Conservation (phyloP, 2,888 invertebrate genomes). For the Tineola bisselliella region DNA sequence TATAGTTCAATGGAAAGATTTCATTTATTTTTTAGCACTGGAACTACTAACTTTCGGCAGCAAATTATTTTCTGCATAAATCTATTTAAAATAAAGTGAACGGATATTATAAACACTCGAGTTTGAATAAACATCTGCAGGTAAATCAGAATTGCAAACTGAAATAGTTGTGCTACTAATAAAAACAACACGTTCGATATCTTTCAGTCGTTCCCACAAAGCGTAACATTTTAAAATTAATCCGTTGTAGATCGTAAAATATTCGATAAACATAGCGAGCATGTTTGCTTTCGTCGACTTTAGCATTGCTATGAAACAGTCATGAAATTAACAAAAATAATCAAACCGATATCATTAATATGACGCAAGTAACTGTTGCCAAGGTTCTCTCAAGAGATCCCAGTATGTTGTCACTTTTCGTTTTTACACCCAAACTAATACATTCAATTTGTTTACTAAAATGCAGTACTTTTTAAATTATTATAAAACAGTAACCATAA, state of each 20-base stretch:
- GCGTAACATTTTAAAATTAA: slow-evolving; percentile 63
- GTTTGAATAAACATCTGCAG: slow-evolving; percentile 56
- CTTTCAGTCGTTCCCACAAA: slow-evolving; percentile 57
- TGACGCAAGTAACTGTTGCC: slow-evolving; percentile 48
- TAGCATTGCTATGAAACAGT: slow-evolving; percentile 68
- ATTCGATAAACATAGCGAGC: slow-evolving; percentile 64
- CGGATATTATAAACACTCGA: slow-evolving; percentile 59
- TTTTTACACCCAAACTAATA: no score
- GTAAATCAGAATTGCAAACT: slow-evolving; percentile 65
- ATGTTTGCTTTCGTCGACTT: slow-evolving; percentile 64
- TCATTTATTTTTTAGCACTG: not conserved
- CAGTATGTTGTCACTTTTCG: no score
- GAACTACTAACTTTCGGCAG: slow-evolving; percentile 33
- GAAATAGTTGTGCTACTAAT: slow-evolving; percentile 53
- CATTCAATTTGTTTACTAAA: no score
- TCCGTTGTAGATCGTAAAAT: slow-evolving; percentile 62
- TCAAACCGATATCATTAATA: slow-evolving; percentile 64
- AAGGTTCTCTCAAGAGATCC: not conserved
- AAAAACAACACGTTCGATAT: slow-evolving; percentile 35
- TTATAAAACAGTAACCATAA: not conserved
- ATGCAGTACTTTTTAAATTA: not conserved
- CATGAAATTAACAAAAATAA: slow-evolving; percentile 67
- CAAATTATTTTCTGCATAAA: slow-evolving; percentile 53
- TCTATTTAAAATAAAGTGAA: slow-evolving; percentile 59
- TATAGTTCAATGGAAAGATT: slow-evolving; percentile 8